Evolutionary conservation across 2,797 vertebrate genomes (phyloP).

Genomic region (Todus mexicanus): DNA sequence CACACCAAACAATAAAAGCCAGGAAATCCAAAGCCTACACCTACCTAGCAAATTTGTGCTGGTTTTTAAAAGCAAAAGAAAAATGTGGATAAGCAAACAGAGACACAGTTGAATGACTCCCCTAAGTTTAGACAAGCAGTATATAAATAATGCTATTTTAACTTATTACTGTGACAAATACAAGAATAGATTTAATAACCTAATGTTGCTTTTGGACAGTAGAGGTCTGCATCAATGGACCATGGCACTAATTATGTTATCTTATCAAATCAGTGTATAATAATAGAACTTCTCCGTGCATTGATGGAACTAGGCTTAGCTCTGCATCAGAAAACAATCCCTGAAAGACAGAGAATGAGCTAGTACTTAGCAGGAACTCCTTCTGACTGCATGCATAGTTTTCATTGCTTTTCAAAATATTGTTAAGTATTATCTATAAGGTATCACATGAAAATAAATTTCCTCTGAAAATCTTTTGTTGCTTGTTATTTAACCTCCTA

Average conservation of each 20-base stretch:
- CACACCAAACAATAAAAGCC: background rate
- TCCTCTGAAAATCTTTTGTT: background rate
- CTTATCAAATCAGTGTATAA: slow-evolving; percentile 43
- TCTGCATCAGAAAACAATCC: slow-evolving; percentile 1
- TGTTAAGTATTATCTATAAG: background rate
- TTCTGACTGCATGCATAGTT: background rate
- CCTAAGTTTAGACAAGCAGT: slow-evolving; percentile 32
- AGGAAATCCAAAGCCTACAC: background rate
- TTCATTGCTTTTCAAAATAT: slow-evolving; percentile 29
- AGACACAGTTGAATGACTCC: slow-evolving; percentile 1
- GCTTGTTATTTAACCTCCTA: background rate
- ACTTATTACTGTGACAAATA: slow-evolving; percentile 37
- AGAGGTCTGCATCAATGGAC: slow-evolving; percentile 21
- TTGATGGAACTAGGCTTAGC: background rate
- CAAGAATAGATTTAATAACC: slow-evolving; percentile 35
- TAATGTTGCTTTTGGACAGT: slow-evolving; percentile 49
- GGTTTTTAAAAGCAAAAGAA: slow-evolving; percentile 15
- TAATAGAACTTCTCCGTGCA: slow-evolving; percentile 11
- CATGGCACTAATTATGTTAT: slow-evolving; percentile 38
- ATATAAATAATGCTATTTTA: slow-evolving; percentile 49
- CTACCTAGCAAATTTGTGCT: background rate
- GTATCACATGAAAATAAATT: background rate
- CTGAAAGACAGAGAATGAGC: background rate
- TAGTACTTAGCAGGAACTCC: background rate
- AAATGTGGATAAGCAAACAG: slow-evolving; percentile 27